A percentile compares a stretch with the other conserved stretches of the same genome.
Evolutionary conservation across 2,797 vertebrate species (phyloP).

Genomic region (Echiichthys vipera): DNA sequence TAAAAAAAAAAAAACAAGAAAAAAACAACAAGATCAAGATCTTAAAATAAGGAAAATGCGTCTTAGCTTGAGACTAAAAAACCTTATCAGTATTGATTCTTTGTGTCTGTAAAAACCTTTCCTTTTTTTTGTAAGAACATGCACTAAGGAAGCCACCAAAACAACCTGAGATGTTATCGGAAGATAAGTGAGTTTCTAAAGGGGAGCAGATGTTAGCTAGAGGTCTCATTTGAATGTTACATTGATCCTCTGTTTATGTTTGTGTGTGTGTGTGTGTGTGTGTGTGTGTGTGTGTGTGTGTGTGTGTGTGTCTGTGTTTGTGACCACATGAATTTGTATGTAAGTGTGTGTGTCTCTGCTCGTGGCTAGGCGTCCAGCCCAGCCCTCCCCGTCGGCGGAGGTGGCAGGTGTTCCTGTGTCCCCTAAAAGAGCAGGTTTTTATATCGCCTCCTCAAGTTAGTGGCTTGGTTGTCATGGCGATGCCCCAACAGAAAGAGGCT

Average conservation of each 20-base stretch:
- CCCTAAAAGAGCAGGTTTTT: constrained; percentile 87
- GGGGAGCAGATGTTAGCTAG: constrained; percentile 74
- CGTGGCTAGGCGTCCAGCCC: constrained; percentile 67
- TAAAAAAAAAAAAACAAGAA: not conserved
- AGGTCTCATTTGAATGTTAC: constrained; percentile 73
- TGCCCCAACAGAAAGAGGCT: constrained; percentile 88
- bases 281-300: constrained; percentile 5
- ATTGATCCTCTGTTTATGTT: constrained; percentile 63
- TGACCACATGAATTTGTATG: constrained; percentile 68
- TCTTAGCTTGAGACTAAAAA: constrained; percentile 6
- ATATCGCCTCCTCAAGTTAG: constrained; percentile 88
- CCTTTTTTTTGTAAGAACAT: not conserved
- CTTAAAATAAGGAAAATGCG: constrained; percentile 8
- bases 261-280: constrained; percentile 22
- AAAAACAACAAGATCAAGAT: not conserved
- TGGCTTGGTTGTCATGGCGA: constrained; percentile 87
- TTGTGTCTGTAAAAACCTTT: constrained; percentile 14
- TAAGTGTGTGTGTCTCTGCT: constrained; percentile 68
- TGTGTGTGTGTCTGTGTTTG: constrained; percentile 13
- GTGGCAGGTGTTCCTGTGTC: constrained; percentile 88
- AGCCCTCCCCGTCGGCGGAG: constrained; percentile 77
- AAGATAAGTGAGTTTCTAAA: constrained; percentile 62
- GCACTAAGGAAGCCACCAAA: constrained; percentile 28
- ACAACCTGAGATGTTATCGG: constrained; percentile 46
- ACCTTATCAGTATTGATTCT: constrained; percentile 5